phyloP scores from a whole-genome alignment of 2,888 invertebrate genomes.

The Polydrusus tereticollis region DNA sequence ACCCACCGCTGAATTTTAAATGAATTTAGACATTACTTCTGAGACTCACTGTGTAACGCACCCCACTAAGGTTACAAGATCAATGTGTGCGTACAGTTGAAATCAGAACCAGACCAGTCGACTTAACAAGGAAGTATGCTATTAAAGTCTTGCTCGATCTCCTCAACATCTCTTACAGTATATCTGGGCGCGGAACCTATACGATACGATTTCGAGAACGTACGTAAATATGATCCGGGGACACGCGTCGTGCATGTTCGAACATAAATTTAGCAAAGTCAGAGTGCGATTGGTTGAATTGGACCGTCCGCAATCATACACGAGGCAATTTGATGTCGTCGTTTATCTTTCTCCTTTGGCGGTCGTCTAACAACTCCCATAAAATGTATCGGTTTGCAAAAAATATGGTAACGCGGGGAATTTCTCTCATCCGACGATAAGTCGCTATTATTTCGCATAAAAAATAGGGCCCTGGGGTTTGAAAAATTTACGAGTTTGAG shows the following conservation, averaged over 20 bases:
- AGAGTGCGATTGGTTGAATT: constrained; percentile 56
- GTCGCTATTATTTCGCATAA: constrained; percentile 52
- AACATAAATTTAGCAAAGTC: constrained; percentile 48
- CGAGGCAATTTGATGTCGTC: constrained; percentile 56
- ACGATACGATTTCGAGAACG: constrained; percentile 43
- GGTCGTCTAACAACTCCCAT: constrained; percentile 57
- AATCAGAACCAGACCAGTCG: constrained; percentile 4
- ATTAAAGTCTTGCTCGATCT: constrained; percentile 18
- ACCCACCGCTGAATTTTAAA: too few species aligned
- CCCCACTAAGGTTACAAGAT: background rate
- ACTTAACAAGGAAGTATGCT: constrained; percentile 19
- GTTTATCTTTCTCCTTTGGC: constrained; percentile 59
- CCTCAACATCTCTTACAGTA: constrained; percentile 34
- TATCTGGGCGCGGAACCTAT: constrained; percentile 49
- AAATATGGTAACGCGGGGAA: constrained; percentile 48
- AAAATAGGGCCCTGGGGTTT: constrained; percentile 26
- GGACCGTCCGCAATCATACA: constrained; percentile 57
- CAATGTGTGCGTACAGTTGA: background rate
- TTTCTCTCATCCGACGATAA: constrained; percentile 53
- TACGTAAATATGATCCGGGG: constrained; percentile 48
- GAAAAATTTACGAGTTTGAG: constrained; percentile 11
- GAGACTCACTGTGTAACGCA: too few species aligned
- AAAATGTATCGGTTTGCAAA: constrained; percentile 52
- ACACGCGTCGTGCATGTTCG: constrained; percentile 46
- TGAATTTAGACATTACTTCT: too few species aligned